Conservation (phyloP, 2,113 vertebrate genomes). For the Seriola rivoliana region DNA sequence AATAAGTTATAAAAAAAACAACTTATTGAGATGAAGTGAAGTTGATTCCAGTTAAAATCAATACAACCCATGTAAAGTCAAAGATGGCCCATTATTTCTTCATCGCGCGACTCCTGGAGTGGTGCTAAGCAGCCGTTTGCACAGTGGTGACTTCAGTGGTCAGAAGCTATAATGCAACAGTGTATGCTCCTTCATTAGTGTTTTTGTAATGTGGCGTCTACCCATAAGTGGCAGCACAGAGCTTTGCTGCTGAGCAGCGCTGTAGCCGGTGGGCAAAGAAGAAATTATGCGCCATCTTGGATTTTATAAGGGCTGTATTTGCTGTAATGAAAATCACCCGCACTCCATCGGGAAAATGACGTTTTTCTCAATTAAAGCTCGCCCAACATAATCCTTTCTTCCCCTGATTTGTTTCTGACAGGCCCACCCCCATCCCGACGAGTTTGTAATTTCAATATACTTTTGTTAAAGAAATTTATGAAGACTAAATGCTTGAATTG, state of each 20-base stretch:
- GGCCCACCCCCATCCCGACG: fast-evolving
- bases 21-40: not conserved
- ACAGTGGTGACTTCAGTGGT: slow-evolving; percentile 20
- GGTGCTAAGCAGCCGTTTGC: not conserved
- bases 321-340: not conserved
- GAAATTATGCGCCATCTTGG: slow-evolving; percentile 22
- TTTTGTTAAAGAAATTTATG: fast-evolving
- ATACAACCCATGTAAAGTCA: slow-evolving; percentile 13
- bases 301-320: not conserved
- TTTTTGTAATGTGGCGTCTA: not conserved
- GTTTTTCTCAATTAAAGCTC: not conserved
- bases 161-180: slow-evolving; percentile 15
- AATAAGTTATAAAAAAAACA: not conserved
- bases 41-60: not conserved
- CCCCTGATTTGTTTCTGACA: not conserved
- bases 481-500: not conserved
- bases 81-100: slow-evolving; percentile 33
- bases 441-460: not conserved
- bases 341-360: not conserved
- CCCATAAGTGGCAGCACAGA: not conserved
- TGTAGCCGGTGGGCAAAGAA: not conserved
- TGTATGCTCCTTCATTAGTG: not conserved
- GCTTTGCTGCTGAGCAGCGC: not conserved
- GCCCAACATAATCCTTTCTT: fast-evolving
- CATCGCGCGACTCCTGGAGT: not conserved